A percentile compares a stretch with the other conserved stretches of the same genome.
Conservation (phyloP, 2,888 invertebrate genomes). For the Caradrina clavipalpis region DNA sequence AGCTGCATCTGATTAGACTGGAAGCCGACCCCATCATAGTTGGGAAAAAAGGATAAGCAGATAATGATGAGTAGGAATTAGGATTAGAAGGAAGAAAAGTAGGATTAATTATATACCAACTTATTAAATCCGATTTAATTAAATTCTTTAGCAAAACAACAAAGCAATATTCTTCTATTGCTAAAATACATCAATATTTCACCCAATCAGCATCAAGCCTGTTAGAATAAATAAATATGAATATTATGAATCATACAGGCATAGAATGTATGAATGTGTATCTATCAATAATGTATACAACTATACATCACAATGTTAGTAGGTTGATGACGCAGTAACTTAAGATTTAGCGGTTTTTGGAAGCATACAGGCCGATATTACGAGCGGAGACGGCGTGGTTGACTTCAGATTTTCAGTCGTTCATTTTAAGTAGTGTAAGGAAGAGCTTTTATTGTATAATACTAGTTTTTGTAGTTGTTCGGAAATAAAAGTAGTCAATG, state of each 20-base stretch:
- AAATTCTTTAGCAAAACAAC: no score
- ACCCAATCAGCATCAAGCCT: conserved; percentile 1
- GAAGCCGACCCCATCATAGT: no score
- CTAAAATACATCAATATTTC: conserved; percentile 19
- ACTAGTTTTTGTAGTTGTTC: no score
- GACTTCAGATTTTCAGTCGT: neutral
- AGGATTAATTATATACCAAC: no score
- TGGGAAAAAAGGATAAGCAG: no score
- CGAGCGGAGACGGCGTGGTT: neutral
- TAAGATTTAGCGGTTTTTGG: conserved; percentile 63
- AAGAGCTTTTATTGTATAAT: no score
- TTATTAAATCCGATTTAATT: no score
- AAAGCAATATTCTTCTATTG: neutral
- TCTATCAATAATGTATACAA: conserved; percentile 21
- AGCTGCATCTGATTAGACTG: no score
- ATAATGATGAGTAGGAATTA: no score
- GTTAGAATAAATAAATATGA: conserved; percentile 18
- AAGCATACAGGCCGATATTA: conserved; percentile 57
- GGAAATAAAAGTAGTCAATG: no score
- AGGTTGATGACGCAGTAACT: conserved; percentile 71
- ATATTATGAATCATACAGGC: conserved; percentile 29
- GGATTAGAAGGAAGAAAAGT: no score
- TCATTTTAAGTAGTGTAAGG: neutral
- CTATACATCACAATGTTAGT: conserved; percentile 40
- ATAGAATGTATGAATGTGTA: neutral